Percentiles rank a stretch among this genome's conserved stretches.
phyloP scores from a whole-genome alignment of 2,113 vertebrate genomes.

The Malurus melanocephalus region DNA sequence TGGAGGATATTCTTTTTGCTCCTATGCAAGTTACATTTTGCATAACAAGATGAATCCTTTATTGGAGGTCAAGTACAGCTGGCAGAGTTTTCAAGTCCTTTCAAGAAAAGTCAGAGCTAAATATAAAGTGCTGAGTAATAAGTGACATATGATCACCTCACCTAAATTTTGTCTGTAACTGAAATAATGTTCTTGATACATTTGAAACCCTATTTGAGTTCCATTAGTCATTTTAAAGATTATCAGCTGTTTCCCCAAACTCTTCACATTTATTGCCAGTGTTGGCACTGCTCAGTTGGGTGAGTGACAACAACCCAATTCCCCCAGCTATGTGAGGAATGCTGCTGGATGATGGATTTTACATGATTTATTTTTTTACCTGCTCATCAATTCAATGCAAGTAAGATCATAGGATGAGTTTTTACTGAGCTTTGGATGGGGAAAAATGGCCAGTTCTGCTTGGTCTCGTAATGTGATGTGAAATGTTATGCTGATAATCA shows the following conservation, averaged over 20 bases:
- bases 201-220: neutral
- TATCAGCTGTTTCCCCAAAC: neutral
- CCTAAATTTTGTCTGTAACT: neutral
- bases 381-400: neutral
- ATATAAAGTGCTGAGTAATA: slow-evolving; percentile 6
- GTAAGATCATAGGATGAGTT: neutral
- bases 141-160: neutral
- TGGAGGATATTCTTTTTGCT: slow-evolving; percentile 10
- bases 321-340: neutral
- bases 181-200: neutral
- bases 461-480: neutral
- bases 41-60: slow-evolving; percentile 26
- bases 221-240: neutral
- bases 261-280: neutral
- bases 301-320: neutral
- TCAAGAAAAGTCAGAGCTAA: slow-evolving; percentile 8
- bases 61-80: slow-evolving; percentile 54
- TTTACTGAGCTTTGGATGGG: neutral
- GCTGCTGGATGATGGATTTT: neutral
- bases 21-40: slow-evolving; percentile 1
- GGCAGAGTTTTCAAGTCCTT: slow-evolving; percentile 37
- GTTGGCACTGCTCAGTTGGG: neutral
- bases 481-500: neutral
- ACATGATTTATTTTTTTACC: neutral
- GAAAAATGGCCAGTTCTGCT: neutral